Percentiles rank a stretch among this genome's conserved stretches.
Evolutionary conservation across 92 coral and sea anemone genomes (phyloP).

Genomic region (Zoanthus gigantus): DNA sequence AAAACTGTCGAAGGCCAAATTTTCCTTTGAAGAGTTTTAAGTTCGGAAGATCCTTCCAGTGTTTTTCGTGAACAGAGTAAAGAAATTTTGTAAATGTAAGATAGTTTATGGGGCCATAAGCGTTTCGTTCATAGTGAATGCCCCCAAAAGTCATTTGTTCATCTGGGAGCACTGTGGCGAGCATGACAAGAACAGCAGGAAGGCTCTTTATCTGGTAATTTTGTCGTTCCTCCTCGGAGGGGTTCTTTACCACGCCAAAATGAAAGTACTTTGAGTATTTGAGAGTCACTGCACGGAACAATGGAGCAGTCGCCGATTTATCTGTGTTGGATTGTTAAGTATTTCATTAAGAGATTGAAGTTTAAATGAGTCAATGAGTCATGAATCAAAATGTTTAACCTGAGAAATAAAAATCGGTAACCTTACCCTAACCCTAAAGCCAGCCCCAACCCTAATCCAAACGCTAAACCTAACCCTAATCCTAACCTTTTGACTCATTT

Average conservation of each 20-base stretch:
- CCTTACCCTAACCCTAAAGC: too few relatives aligned
- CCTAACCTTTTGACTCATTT: too few relatives aligned
- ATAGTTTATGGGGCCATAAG: slow-evolving; percentile 83
- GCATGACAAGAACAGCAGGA: slow-evolving; percentile 77
- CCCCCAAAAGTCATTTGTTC: slow-evolving; percentile 71
- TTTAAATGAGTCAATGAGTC: too few relatives aligned
- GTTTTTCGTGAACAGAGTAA: slow-evolving; percentile 89
- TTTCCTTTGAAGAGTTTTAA: slow-evolving; percentile 76
- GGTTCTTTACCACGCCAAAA: slow-evolving; percentile 84
- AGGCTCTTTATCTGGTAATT: slow-evolving; percentile 65
- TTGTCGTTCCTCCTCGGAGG: slow-evolving; percentile 60
- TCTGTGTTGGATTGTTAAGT: slow-evolving; percentile 55
- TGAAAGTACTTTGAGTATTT: slow-evolving; percentile 87
- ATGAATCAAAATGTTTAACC: too few relatives aligned
- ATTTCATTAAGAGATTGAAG: too few relatives aligned
- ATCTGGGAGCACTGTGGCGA: slow-evolving; percentile 69
- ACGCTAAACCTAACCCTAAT: too few relatives aligned
- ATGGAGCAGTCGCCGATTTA: slow-evolving; percentile 72
- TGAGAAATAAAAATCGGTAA: too few relatives aligned
- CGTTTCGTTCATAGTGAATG: slow-evolving; percentile 71
- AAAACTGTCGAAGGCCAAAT: slow-evolving; percentile 73
- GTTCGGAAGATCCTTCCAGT: slow-evolving; percentile 83
- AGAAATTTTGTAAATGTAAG: slow-evolving; percentile 81
- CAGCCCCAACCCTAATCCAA: too few relatives aligned
- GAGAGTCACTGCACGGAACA: slow-evolving; percentile 80